These are phyloP conservation scores for Cuniculus paca DNA, from an alignment of 2,797 vertebrate species.

Conservation along the genomic window DNA sequence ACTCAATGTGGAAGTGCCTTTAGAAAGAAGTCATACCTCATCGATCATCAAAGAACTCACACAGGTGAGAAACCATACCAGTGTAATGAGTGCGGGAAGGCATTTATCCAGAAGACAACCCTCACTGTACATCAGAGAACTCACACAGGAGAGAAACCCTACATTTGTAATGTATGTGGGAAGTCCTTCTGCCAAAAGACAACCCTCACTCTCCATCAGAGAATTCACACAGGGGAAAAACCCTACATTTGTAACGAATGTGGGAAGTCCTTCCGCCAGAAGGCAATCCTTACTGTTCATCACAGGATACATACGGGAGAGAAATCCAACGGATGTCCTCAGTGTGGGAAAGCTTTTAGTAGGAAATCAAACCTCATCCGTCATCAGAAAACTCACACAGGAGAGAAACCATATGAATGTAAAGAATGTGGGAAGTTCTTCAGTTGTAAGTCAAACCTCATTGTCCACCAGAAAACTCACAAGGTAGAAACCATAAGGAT, in stretches of 20 bases:
- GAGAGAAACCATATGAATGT: conserved; percentile 83
- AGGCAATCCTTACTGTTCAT: conserved; percentile 83
- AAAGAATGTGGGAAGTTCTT: conserved; percentile 82
- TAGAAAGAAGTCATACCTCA: conserved; percentile 83
- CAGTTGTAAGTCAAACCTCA: conserved; percentile 82
- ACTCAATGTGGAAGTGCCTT: conserved; percentile 83
- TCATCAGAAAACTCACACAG: conserved; percentile 83
- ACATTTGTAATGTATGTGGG: conserved; percentile 80
- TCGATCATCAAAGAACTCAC: conserved; percentile 83
- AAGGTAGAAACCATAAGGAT: conserved; percentile 63
- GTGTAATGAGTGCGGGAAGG: conserved; percentile 82
- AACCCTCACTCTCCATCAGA: conserved; percentile 82
- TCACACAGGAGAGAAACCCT: conserved; percentile 83
- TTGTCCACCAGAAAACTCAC: conserved; percentile 83
- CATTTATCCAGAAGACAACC: conserved; percentile 84
- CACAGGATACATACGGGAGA: conserved; percentile 83
- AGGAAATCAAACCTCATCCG: conserved; percentile 83
- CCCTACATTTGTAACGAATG: conserved; percentile 82
- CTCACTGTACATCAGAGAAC: conserved; percentile 84
- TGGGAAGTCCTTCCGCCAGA: conserved; percentile 83
- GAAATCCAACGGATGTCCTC: conserved; percentile 80
- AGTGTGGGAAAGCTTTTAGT: conserved; percentile 84
- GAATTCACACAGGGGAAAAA: conserved; percentile 84
- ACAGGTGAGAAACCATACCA: conserved; percentile 83
- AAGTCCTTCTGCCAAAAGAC: conserved; percentile 84